These are phyloP conservation scores for Spizaetus ornatus DNA, from an alignment of 2,113 vertebrate species.

Conservation along the genomic window DNA sequence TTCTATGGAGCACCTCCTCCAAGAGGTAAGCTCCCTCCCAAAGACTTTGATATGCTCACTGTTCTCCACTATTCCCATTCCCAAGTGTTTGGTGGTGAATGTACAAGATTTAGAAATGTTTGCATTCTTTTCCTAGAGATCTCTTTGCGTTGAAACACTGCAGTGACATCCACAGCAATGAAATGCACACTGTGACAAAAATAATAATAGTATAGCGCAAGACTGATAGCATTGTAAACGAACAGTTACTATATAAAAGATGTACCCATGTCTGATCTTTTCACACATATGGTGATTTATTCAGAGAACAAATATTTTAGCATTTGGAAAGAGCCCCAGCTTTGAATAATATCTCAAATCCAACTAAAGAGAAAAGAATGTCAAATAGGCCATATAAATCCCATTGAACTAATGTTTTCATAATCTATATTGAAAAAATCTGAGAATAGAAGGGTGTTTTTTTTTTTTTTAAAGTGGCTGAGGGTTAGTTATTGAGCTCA, in stretches of 20 bases:
- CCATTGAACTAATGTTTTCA: slow-evolving; percentile 41
- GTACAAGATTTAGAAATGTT: not conserved
- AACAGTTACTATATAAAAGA: not conserved
- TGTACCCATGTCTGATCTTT: not conserved
- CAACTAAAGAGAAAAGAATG: slow-evolving; percentile 19
- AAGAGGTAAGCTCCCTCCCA: not conserved
- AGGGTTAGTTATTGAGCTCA: slow-evolving; percentile 41
- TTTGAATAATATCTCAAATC: slow-evolving; percentile 35
- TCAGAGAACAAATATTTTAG: slow-evolving; percentile 48
- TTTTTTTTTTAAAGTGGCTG: not conserved
- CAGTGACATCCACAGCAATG: not conserved
- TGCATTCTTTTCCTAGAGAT: not conserved
- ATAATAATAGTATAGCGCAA: not conserved
- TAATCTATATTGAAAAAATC: slow-evolving; percentile 37
- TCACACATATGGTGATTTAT: slow-evolving; percentile 12
- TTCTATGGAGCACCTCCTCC: not conserved
- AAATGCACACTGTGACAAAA: not conserved
- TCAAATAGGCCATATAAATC: slow-evolving; percentile 44
- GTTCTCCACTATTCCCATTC: not conserved
- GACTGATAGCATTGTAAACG: not conserved
- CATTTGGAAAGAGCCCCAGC: not conserved
- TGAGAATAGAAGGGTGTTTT: not conserved
- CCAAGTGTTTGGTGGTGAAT: not conserved
- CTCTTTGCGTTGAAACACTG: not conserved
- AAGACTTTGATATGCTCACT: not conserved